Evolutionary conservation across 92 coral and sea anemone species (phyloP).

Genomic region (Scolanthus callimorphus): DNA sequence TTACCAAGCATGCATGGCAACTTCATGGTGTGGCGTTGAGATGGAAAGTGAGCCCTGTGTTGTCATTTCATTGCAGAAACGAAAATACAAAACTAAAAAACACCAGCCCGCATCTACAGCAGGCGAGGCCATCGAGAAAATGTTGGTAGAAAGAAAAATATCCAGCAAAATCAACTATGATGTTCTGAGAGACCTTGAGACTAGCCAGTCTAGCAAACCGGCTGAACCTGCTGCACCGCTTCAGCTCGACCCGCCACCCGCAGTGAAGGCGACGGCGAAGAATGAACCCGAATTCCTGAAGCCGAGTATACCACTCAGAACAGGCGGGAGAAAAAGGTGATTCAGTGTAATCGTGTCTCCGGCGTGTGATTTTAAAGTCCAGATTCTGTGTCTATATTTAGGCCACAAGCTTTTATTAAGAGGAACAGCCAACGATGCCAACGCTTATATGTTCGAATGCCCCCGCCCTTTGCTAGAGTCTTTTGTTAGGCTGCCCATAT

Average conservation of each 20-base stretch:
- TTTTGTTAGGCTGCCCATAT: no score
- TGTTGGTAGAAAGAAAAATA: constrained; percentile 95
- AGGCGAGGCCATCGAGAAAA: constrained; percentile 98
- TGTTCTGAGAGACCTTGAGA: constrained; percentile 87
- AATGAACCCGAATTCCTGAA: constrained; percentile 74
- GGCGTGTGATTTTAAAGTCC: neutral
- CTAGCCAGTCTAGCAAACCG: constrained; percentile 59
- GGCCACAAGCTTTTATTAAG: neutral
- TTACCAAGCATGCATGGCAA: no score
- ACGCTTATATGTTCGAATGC: no score
- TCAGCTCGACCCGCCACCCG: constrained; percentile 37
- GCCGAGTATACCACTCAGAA: constrained; percentile 64
- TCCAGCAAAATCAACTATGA: constrained; percentile 96
- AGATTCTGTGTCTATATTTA: neutral
- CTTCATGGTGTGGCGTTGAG: no score
- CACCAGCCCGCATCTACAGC: constrained; percentile 80
- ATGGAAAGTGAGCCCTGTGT: no score
- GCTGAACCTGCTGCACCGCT: constrained; percentile 33
- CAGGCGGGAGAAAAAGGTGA: constrained; percentile 68
- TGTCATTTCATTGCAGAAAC: no score
- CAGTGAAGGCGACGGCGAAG: constrained; percentile 3
- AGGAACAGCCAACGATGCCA: neutral
- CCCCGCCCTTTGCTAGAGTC: no score
- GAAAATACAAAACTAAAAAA: constrained; percentile 71
- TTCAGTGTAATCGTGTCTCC: neutral